These are phyloP conservation scores for Drosophila longiperda DNA, from an alignment of 2,888 invertebrate species.

Conservation along the genomic window DNA sequence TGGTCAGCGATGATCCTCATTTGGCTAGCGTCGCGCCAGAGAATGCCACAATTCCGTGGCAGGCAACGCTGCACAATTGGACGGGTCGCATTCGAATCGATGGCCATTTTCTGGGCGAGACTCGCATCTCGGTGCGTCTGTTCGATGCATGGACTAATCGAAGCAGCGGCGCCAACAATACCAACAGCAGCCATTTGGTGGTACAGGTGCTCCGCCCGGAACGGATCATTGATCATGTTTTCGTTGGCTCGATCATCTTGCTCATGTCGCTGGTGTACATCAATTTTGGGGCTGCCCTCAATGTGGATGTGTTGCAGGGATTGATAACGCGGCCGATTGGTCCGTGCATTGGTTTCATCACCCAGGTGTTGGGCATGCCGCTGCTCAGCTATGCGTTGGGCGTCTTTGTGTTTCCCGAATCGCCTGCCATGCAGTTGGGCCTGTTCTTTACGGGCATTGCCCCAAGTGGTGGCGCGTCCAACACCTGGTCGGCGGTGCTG, in stretches of 20 bases:
- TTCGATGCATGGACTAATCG: constrained; percentile 41
- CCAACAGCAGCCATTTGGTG: constrained; percentile 76
- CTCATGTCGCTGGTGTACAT: constrained; percentile 93
- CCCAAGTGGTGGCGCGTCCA: constrained; percentile 98
- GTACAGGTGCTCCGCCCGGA: constrained; percentile 88
- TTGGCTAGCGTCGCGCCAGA: constrained; percentile 65
- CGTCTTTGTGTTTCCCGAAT: constrained; percentile 89
- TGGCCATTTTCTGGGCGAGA: constrained; percentile 81
- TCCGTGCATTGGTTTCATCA: constrained; percentile 89
- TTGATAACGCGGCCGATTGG: constrained; percentile 88
- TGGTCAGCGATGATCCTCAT: constrained; percentile 63
- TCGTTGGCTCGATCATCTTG: constrained; percentile 90
- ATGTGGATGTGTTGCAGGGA: constrained; percentile 86
- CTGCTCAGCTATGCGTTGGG: constrained; percentile 91
- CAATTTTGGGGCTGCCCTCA: constrained; percentile 95
- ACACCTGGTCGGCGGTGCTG: constrained; percentile 97
- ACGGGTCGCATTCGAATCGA: constrained; percentile 70
- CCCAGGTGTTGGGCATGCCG: constrained; percentile 95
- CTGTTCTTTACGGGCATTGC: constrained; percentile 96
- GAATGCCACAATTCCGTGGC: constrained; percentile 55
- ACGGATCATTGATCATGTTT: constrained; percentile 90
- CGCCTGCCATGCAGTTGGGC: constrained; percentile 91
- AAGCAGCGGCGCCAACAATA: constrained; percentile 58
- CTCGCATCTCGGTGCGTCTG: constrained; percentile 75
- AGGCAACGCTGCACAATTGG: constrained; percentile 65